Conservation (phyloP, 2,797 vertebrate genomes). For the Oreortyx pictus region DNA sequence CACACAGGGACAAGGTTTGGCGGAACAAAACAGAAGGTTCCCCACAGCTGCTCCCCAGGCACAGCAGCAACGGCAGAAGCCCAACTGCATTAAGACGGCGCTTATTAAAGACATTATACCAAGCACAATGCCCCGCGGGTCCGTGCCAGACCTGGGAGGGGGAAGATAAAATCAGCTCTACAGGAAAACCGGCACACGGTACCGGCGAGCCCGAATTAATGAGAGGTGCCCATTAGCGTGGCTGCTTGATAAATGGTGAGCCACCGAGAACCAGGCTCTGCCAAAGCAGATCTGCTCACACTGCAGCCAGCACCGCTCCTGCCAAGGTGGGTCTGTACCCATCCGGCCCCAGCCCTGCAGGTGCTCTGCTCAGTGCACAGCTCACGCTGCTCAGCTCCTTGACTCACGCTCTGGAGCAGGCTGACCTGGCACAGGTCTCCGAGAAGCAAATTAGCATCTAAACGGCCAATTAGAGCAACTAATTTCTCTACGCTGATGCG, state of each 20-base stretch:
- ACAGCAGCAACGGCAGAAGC: not conserved
- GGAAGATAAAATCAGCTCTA: constrained; percentile 41
- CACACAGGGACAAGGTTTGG: not conserved
- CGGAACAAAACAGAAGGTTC: not conserved
- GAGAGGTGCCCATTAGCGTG: not conserved
- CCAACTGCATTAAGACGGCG: not conserved
- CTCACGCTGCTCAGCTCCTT: constrained; percentile 28
- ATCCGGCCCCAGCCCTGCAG: not conserved
- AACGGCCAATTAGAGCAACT: constrained; percentile 54
- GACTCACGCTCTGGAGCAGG: constrained; percentile 5
- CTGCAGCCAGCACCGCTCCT: not conserved
- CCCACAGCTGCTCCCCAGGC: not conserved
- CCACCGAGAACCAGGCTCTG: not conserved
- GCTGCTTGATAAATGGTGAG: not conserved
- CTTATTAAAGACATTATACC: not conserved
- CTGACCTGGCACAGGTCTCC: not conserved
- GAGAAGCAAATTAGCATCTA: constrained; percentile 66
- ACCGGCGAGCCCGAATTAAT: not conserved
- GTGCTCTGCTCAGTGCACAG: constrained; percentile 48
- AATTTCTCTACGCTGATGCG: constrained; percentile 26
- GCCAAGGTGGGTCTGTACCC: constrained; percentile 13
- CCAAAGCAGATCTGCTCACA: not conserved
- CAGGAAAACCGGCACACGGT: not conserved
- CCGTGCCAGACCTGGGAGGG: not conserved
- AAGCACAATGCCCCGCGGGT: not conserved